Evolutionary conservation across 2,113 vertebrate species (phyloP).

Genomic region (Cyanoramphus novaezelandiae): DNA sequence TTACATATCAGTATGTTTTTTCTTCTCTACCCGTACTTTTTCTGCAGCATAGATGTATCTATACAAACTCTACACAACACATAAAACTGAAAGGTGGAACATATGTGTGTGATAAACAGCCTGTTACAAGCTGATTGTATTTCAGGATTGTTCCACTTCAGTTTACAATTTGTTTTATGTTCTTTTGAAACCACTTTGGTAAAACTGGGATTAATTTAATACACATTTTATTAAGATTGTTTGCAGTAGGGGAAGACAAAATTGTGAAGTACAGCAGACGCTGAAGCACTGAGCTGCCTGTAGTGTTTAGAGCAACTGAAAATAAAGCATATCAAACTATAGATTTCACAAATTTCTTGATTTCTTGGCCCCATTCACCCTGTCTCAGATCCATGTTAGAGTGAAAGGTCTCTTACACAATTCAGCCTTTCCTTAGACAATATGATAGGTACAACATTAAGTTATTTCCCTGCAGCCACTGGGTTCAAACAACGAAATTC

Average conservation of each 20-base stretch:
- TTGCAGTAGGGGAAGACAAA: background rate
- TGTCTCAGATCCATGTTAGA: background rate
- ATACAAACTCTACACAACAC: background rate
- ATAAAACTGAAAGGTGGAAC: background rate
- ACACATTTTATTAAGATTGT: conserved; percentile 16
- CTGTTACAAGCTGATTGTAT: conserved; percentile 1
- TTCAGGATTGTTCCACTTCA: conserved; percentile 12
- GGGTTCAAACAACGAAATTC: conserved; percentile 8
- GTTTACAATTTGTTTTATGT: conserved; percentile 35
- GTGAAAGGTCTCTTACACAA: conserved; percentile 2
- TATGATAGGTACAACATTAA: background rate
- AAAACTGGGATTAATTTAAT: conserved; percentile 31
- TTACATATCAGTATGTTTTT: background rate
- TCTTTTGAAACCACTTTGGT: background rate
- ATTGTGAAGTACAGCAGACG: background rate
- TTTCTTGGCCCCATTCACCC: background rate
- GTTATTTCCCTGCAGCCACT: conserved; percentile 16
- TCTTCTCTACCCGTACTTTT: background rate
- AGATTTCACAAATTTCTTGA: background rate
- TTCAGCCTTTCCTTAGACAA: background rate
- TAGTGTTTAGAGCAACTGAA: background rate
- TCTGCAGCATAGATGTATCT: background rate
- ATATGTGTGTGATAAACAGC: conserved; percentile 5
- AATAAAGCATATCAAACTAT: background rate
- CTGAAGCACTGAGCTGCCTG: background rate